Conservation (phyloP, 2,797 vertebrate species). For the Amphiprion clarkii region DNA sequence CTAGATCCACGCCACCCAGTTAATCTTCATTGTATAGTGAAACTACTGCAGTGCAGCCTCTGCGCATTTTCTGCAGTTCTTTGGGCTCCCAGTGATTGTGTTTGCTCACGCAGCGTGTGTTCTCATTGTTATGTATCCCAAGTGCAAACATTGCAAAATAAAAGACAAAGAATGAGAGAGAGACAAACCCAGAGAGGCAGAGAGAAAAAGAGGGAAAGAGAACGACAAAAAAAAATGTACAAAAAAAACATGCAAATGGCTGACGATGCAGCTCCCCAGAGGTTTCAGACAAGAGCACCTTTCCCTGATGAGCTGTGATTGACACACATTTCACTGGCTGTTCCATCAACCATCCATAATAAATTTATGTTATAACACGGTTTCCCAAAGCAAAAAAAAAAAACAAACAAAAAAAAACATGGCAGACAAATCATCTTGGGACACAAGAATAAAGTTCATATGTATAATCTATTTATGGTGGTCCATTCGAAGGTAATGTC, state of each 20-base stretch:
- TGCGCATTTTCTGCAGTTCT: constrained; percentile 60
- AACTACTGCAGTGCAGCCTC: constrained; percentile 61
- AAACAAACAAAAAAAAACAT: neutral
- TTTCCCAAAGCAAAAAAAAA: neutral
- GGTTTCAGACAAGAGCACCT: constrained; percentile 37
- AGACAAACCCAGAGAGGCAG: constrained; percentile 39
- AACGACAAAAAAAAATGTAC: constrained; percentile 48
- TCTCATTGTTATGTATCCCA: constrained; percentile 73
- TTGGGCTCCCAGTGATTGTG: constrained; percentile 65
- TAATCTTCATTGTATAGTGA: constrained; percentile 50
- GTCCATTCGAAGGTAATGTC: neutral
- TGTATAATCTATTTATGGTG: neutral
- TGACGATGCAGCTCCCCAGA: constrained; percentile 51
- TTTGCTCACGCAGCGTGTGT: constrained; percentile 63
- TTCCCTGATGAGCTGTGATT: constrained; percentile 52
- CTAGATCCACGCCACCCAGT: constrained; percentile 25
- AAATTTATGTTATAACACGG: neutral
- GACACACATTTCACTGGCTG: constrained; percentile 21
- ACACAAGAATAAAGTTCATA: neutral
- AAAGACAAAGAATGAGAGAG: constrained; percentile 65
- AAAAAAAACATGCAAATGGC: constrained; percentile 42
- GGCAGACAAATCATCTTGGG: neutral
- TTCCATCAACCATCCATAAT: neutral
- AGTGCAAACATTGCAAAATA: constrained; percentile 69
- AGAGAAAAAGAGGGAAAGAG: constrained; percentile 47